Conservation (phyloP, 1,140 invertebrate species). For the Ephestia elutella region DNA sequence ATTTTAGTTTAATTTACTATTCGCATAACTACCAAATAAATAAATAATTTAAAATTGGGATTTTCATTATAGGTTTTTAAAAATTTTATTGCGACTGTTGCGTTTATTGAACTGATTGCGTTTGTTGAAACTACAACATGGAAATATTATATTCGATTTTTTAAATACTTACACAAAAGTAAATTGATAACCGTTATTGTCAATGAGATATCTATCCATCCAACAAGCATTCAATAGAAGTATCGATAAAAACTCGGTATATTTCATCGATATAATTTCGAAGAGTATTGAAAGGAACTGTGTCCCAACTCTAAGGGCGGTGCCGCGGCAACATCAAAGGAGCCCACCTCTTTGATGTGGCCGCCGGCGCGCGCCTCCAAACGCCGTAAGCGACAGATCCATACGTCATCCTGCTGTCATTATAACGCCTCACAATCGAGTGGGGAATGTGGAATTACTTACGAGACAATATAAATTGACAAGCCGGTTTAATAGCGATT, state of each 20-base stretch:
- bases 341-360: conserved; percentile 72
- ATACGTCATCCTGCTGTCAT: conserved; percentile 74
- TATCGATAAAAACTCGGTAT: conserved; percentile 22
- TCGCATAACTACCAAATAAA: too few species aligned
- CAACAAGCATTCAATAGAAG: conserved; percentile 11
- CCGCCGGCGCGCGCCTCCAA: conserved; percentile 69
- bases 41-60: too few species aligned
- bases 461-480: conserved; percentile 73
- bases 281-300: neutral
- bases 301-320: conserved; percentile 42
- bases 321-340: conserved; percentile 68
- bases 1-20: too few species aligned
- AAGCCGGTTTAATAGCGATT: conserved; percentile 64
- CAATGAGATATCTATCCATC: too few species aligned
- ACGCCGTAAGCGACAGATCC: conserved; percentile 73
- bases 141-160: too few species aligned
- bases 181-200: too few species aligned
- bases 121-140: too few species aligned
- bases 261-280: conserved; percentile 25
- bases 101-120: too few species aligned
- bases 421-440: conserved; percentile 70
- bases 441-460: conserved; percentile 71
- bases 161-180: too few species aligned
- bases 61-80: too few species aligned
- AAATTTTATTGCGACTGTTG: too few species aligned